Conservation (phyloP, 2,888 invertebrate species). For the Amphimallon solstitiale region DNA sequence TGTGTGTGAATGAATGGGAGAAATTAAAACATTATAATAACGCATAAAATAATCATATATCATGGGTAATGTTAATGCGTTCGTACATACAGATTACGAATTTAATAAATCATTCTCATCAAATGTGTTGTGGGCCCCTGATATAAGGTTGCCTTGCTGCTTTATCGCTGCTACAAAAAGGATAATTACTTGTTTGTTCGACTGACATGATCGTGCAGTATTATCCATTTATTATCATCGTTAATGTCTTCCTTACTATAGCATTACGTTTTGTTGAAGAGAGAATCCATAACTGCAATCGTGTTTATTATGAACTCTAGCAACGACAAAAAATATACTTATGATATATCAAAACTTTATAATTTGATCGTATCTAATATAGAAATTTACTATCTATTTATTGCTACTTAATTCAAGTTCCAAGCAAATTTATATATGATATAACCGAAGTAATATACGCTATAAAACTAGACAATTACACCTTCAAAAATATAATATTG, state of each 20-base stretch:
- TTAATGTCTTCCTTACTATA: neutral
- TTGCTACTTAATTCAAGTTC: too few species aligned
- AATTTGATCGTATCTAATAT: too few species aligned
- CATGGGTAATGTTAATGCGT: conserved; percentile 1
- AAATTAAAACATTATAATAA: conserved; percentile 2
- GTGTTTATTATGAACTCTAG: too few species aligned
- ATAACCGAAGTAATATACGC: too few species aligned
- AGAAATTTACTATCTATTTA: too few species aligned
- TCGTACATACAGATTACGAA: neutral
- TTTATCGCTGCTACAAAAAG: neutral
- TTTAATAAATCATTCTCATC: conserved; percentile 18
- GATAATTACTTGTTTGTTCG: conserved; percentile 10
- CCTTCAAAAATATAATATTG: too few species aligned
- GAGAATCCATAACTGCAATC: too few species aligned
- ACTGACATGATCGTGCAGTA: neutral
- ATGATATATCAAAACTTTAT: too few species aligned
- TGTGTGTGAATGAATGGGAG: neutral
- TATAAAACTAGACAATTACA: too few species aligned
- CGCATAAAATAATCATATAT: conserved; percentile 7
- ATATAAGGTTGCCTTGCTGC: neutral
- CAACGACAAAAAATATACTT: too few species aligned
- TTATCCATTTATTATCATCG: neutral
- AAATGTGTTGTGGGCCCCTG: neutral
- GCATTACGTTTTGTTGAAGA: too few species aligned
- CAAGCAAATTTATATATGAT: too few species aligned